Conservation (phyloP, 2,113 vertebrate genomes). For the Protobothrops mucrosquamatus region DNA sequence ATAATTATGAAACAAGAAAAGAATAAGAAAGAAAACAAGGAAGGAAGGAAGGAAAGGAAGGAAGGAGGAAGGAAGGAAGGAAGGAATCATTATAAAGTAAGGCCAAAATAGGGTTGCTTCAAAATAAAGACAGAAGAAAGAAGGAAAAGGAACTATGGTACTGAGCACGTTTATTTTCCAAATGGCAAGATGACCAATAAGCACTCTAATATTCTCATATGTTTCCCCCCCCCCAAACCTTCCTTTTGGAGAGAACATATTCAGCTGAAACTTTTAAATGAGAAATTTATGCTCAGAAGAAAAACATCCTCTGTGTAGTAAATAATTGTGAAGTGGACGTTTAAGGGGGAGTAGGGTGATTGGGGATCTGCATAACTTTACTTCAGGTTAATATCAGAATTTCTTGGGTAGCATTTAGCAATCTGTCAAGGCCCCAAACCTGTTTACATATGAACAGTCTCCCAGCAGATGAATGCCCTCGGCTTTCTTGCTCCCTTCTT, state of each 20-base stretch:
- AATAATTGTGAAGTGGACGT: background rate
- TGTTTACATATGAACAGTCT: constrained; percentile 59
- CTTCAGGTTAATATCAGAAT: background rate
- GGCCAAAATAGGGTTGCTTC: background rate
- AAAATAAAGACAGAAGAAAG: background rate
- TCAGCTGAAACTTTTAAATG: background rate
- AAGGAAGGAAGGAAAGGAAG: background rate
- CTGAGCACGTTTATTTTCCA: background rate
- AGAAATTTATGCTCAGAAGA: background rate
- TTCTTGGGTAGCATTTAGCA: constrained; percentile 37
- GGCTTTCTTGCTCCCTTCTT: background rate
- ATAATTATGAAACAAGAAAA: background rate
- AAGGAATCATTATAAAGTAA: background rate
- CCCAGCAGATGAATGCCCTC: constrained; percentile 55
- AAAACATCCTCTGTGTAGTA: background rate
- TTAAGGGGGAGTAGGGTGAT: background rate
- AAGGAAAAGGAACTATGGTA: background rate
- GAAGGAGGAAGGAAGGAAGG: background rate
- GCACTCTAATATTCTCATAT: background rate
- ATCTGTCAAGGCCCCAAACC: constrained; percentile 52
- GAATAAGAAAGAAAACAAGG: background rate
- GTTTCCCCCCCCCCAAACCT: background rate
- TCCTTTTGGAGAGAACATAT: background rate
- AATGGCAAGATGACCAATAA: background rate
- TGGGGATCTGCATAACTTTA: background rate